These are phyloP conservation scores for Hypomesus transpacificus DNA, from an alignment of 2,113 vertebrate species.

Conservation along the genomic window DNA sequence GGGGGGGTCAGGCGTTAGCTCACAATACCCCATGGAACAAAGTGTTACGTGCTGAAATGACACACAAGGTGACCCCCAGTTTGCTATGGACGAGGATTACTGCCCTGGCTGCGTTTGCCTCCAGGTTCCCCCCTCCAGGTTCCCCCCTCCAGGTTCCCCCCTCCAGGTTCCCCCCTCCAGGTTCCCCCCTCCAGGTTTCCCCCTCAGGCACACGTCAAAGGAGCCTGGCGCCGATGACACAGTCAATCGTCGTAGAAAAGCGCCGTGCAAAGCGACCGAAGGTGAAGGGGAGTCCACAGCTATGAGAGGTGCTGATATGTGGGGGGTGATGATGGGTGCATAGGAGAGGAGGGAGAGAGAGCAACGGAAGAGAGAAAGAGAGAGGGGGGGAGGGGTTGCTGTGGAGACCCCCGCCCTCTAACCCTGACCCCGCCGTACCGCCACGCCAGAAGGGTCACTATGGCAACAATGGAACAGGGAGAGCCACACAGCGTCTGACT, in stretches of 20 bases:
- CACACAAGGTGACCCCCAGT: slow-evolving; percentile 11
- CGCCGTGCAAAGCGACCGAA: not conserved
- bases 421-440: slow-evolving; percentile 13
- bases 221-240: slow-evolving; percentile 1
- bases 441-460: slow-evolving; percentile 24
- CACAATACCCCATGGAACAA: slow-evolving; percentile 32
- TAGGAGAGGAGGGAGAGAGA: slow-evolving; percentile 3
- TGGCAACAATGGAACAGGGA: slow-evolving; percentile 53
- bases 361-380: slow-evolving; percentile 10
- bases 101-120: not conserved
- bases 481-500: slow-evolving; percentile 19
- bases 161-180: slow-evolving; percentile 8
- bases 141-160: slow-evolving; percentile 17
- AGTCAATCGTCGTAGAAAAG: not conserved
- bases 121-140: slow-evolving; percentile 9
- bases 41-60: slow-evolving; percentile 40
- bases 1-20: slow-evolving; percentile 20
- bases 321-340: not conserved
- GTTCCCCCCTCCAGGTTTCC: too few relatives aligned
- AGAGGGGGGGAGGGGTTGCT: slow-evolving; percentile 31
- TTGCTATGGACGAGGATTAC: slow-evolving; percentile 4
- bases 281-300: slow-evolving; percentile 14
- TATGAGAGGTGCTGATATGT: slow-evolving; percentile 42
- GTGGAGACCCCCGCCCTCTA: slow-evolving; percentile 41
- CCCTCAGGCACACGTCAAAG: not conserved